Evolutionary conservation across 1,140 invertebrate genomes (phyloP), one percentile per base, ranked within the genome.

Genomic region (Drosophila truncata): DNA sequence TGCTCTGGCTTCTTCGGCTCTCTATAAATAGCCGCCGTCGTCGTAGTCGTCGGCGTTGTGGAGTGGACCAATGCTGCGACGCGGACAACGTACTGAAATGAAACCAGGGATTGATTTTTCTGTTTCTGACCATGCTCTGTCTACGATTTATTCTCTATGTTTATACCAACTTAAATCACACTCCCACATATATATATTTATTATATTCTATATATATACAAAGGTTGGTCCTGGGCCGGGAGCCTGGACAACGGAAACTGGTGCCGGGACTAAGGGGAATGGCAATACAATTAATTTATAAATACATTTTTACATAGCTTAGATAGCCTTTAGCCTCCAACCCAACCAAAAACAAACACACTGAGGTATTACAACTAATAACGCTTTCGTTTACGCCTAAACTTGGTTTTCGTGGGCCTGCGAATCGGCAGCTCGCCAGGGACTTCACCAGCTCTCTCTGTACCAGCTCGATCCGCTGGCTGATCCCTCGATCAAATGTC

Each of bases 401-500:
- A 88, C 72, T 78, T 88, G 55, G 72, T 77, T 71, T 87, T 83
- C 54, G 23, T 37, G 33, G 76, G 67, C 72, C 83, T 83, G 60
- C 67, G 67, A 47, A 41, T 72, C 50, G 57, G 66, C 63, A 50
- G 44, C 25, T 63, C 11, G 64, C 47, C 61, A 59, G 20, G 52
- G 16, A 41, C 54, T n/a, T 23, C 8, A 13, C 1, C 25, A 58
- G 23, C 35, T 29, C 13, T 25, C 37, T 4, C 20, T 27, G 25
- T 25, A 11, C 20, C 42, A 2, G 16, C 46, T 27, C 23, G 59
- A 73, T 52, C 57, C 25, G 62, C 78, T 62, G 33, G 49, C 23
- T 58, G 52, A 55, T 55, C 80, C 76, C 29, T 84, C 65, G 63
- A 90, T 91, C 84, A 91, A 80, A 91, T 87, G 82, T 91, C 88